A percentile compares a stretch with the other conserved stretches of the same genome.
These are phyloP conservation scores for Cerastoderma edule DNA, from an alignment of 2,888 invertebrate species.

Conservation along the genomic window DNA sequence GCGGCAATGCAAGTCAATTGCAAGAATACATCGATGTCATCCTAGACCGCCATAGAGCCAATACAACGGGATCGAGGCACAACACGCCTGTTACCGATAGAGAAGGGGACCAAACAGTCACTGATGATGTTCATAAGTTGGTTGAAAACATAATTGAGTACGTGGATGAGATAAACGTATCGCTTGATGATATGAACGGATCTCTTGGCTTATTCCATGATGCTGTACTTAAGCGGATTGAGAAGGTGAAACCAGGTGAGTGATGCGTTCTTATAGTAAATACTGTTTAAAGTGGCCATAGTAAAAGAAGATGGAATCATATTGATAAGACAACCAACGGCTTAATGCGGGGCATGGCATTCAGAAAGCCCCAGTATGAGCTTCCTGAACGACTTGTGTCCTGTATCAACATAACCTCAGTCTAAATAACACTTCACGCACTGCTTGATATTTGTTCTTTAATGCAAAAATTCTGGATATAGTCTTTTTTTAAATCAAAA, in stretches of 20 bases:
- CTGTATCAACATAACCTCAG: no score
- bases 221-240: slow-evolving; percentile 31
- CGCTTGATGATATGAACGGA: slow-evolving; percentile 26
- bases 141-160: slow-evolving; percentile 27
- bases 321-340: background rate
- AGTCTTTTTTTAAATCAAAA: no score
- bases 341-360: background rate
- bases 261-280: background rate
- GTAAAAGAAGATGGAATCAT: background rate
- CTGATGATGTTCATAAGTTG: slow-evolving; percentile 21
- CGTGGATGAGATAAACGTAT: slow-evolving; percentile 19
- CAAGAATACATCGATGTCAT: background rate
- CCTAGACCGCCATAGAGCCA: background rate
- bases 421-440: no score
- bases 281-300: background rate
- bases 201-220: slow-evolving; percentile 31
- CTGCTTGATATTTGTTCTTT: no score
- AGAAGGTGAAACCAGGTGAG: slow-evolving; percentile 31
- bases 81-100: background rate
- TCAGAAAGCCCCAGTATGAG: no score
- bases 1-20: background rate
- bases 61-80: background rate
- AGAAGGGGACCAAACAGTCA: slow-evolving; percentile 8
- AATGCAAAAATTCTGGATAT: no score
- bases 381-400: no score